A percentile compares a stretch with the other conserved stretches of the same genome.
phyloP scores from a whole-genome alignment of 1,140 invertebrate genomes.

The Macrotrachela quadricornifera region DNA sequence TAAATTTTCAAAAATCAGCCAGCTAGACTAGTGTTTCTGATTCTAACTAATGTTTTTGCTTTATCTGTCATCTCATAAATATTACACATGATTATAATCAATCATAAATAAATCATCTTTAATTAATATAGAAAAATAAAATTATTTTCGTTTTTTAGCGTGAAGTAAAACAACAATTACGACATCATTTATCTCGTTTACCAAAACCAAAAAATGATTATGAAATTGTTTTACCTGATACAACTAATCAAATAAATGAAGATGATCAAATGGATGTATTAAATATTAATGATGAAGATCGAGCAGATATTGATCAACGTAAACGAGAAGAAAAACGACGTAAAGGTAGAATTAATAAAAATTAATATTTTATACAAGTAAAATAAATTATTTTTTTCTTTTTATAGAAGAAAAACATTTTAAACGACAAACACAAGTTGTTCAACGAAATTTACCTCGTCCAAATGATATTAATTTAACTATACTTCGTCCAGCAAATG shows the following conservation, averaged over 20 bases:
- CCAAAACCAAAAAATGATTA: conserved; percentile 86
- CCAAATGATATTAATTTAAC: conserved; percentile 60
- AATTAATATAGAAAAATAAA: too few species aligned
- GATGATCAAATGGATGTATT: conserved; percentile 24
- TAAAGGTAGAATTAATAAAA: conserved; percentile 31
- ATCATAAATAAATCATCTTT: too few species aligned
- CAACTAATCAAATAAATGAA: conserved; percentile 34
- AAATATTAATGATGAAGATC: conserved; percentile 36
- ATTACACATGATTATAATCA: too few species aligned
- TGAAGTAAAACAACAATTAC: too few species aligned
- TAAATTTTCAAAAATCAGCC: too few species aligned
- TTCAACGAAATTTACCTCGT: conserved; percentile 63
- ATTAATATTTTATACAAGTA: neutral
- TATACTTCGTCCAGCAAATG: conserved; percentile 48
- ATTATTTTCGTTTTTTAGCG: too few species aligned
- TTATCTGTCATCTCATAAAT: too few species aligned
- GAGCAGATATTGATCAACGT: conserved; percentile 64
- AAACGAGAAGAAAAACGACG: conserved; percentile 39
- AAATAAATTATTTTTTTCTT: neutral
- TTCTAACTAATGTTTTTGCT: too few species aligned
- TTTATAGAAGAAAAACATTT: conserved; percentile 8
- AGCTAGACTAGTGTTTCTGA: too few species aligned
- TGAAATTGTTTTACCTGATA: conserved; percentile 81
- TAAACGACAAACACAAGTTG: conserved; percentile 27
- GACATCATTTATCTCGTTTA: conserved; percentile 53